Conservation (phyloP, 2,113 vertebrate species). For the Rafetus swinhoei region DNA sequence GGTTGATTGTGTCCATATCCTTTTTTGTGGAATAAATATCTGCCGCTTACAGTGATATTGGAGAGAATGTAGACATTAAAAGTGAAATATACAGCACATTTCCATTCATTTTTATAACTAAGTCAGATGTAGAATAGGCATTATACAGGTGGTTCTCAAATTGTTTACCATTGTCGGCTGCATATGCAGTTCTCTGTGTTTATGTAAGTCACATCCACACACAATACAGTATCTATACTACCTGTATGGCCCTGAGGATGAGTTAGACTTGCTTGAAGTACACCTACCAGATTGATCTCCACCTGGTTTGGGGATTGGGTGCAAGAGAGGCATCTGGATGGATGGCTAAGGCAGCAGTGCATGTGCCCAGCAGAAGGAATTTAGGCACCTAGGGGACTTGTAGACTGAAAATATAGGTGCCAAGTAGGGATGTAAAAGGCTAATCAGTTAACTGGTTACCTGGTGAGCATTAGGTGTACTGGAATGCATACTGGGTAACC, state of each 20-base stretch:
- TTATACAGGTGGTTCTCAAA: too few species aligned
- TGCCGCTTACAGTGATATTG: background rate
- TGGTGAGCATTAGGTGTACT: too few species aligned
- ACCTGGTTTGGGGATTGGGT: background rate
- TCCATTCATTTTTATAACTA: background rate
- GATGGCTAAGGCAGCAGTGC: background rate
- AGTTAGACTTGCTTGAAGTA: background rate
- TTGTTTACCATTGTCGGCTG: too few species aligned
- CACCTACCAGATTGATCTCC: background rate
- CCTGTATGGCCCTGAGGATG: background rate
- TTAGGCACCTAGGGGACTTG: background rate
- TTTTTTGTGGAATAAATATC: background rate
- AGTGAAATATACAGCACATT: background rate
- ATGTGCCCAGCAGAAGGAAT: background rate
- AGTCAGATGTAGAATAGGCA: background rate
- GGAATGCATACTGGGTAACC: too few species aligned
- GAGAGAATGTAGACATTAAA: background rate
- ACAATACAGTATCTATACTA: accelerated
- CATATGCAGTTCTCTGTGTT: too few species aligned
- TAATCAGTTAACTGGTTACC: too few species aligned
- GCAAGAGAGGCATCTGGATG: too few species aligned
- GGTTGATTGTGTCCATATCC: accelerated
- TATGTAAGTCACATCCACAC: background rate
- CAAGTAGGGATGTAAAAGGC: too few species aligned
- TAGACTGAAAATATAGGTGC: background rate